Conservation (phyloP, 2,888 invertebrate species). For the Eupithecia dodoneata region DNA sequence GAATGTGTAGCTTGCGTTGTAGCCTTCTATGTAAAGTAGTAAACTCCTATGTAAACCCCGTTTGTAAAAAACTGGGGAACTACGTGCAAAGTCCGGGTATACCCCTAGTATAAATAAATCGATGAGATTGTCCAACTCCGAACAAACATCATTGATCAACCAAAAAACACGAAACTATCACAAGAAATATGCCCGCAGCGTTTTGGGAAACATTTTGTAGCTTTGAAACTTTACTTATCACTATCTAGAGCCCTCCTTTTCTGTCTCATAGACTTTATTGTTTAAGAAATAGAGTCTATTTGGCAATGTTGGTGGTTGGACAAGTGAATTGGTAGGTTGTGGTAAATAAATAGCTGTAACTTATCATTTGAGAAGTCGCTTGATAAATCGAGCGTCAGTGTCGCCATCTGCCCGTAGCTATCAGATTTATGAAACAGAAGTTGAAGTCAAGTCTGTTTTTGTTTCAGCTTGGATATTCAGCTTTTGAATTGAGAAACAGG, state of each 20-base stretch:
- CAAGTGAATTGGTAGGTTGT: slow-evolving; percentile 24
- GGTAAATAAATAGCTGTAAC: slow-evolving; percentile 55
- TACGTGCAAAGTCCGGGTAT: background rate
- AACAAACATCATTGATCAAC: slow-evolving; percentile 42
- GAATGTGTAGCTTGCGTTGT: too few species aligned
- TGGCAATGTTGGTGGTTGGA: background rate
- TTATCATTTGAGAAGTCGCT: slow-evolving; percentile 51
- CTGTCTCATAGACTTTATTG: background rate
- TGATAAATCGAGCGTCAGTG: slow-evolving; percentile 53
- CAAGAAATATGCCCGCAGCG: slow-evolving; percentile 47
- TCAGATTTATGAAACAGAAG: slow-evolving; percentile 25
- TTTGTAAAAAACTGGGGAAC: background rate
- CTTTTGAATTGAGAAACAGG: too few species aligned
- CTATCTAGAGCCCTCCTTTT: slow-evolving; percentile 7
- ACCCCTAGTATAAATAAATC: slow-evolving; percentile 9
- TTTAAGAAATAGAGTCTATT: slow-evolving; percentile 9
- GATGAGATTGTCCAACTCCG: slow-evolving; percentile 19
- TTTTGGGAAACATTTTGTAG: slow-evolving; percentile 42
- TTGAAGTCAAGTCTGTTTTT: slow-evolving; percentile 4
- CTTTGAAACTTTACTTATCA: slow-evolving; percentile 32
- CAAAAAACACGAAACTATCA: slow-evolving; percentile 39
- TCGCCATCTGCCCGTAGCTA: slow-evolving; percentile 53
- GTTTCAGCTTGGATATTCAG: background rate
- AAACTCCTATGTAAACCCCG: too few species aligned
- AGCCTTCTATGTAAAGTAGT: too few species aligned